A percentile compares a stretch with the other conserved stretches of the same genome.
Conservation (phyloP, 1,140 invertebrate species). For the Achroia grisella region DNA sequence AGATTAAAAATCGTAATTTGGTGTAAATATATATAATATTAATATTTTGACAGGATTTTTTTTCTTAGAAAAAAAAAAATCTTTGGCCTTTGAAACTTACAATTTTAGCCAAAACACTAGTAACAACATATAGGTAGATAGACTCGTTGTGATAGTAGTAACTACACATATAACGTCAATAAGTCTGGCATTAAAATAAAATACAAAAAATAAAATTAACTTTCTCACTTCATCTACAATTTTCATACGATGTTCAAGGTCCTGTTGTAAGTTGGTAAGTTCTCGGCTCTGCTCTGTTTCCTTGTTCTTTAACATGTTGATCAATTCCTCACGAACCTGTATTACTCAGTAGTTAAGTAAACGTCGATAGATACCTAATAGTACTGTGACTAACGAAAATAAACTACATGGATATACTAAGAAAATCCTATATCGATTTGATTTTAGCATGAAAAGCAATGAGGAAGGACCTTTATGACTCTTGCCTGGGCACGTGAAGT, state of each 20-base stretch:
- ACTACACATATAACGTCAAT: background rate
- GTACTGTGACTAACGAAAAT: constrained; percentile 3
- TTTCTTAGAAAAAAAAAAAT: too few species aligned
- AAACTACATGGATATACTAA: constrained; percentile 4
- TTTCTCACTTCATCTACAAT: constrained; percentile 64
- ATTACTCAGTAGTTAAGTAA: constrained; percentile 5
- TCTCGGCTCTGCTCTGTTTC: constrained; percentile 62
- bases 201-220: constrained; percentile 24
- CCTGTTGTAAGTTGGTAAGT: constrained; percentile 45
- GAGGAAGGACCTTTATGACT: constrained; percentile 55
- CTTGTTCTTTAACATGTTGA: constrained; percentile 67
- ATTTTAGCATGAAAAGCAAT: constrained; percentile 21
- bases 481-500: constrained; percentile 70
- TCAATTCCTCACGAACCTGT: constrained; percentile 71
- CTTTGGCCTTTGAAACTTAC: too few species aligned
- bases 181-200: constrained; percentile 4
- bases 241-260: constrained; percentile 62
- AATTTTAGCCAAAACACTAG: too few species aligned
- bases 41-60: too few species aligned
- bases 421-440: constrained; percentile 8
- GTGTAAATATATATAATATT: too few species aligned
- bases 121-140: too few species aligned
- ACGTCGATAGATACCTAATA: background rate
- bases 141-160: too few species aligned
- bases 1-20: too few species aligned